Base-by-base conservation (phyloP, 2,797 vertebrate species). In the Stomatorhinus walkeri region DNA sequence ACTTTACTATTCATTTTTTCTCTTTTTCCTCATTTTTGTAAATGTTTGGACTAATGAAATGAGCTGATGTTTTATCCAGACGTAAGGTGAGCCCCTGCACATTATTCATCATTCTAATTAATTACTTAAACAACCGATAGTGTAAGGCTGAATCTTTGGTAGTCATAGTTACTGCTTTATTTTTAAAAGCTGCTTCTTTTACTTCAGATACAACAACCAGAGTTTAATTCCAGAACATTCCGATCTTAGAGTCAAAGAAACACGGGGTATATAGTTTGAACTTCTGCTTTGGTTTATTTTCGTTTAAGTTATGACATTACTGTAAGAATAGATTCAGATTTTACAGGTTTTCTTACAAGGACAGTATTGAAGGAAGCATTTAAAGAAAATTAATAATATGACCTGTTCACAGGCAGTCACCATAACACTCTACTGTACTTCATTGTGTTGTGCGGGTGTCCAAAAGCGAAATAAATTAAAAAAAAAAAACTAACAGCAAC, bases 141-240 rank as follows among this genome's bases (percentile, higher is more conserved):
- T 14, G 12, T 14, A 36, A 87, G 52, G 28, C 3, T 87, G 28
- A 59, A 56, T 28, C 32, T 87, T 87, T 87, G 52, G 64, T 88
- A 76, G 87, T 51, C 87, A 88, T 79, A 79, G 87, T 88, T 88
- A 88, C 64, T 46, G 28, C 22, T 88, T 88, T 88, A 46, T 61
- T 40, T 88, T 40, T 79, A 48, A 16, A 24, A 32, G 61, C 24
- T 9, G 28, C 46, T 51, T 32, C n/a, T 51, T 51, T 76, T 12
- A 12, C 84, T 54, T 28, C n/a, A 32, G 64, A 43, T 52, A 64
- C 16, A 48, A 43, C 4, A 43, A 64, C 36, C 36, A n/a, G 6
- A 64, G 56, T 14, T 16, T 61, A 59, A n/a, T 40, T 40, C 36
- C 19, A 16, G 51, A 59, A 59, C 85, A 61, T 87, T 59, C 32